Base-by-base conservation (phyloP, 2,888 invertebrate species). In the Volucella inanis region DNA sequence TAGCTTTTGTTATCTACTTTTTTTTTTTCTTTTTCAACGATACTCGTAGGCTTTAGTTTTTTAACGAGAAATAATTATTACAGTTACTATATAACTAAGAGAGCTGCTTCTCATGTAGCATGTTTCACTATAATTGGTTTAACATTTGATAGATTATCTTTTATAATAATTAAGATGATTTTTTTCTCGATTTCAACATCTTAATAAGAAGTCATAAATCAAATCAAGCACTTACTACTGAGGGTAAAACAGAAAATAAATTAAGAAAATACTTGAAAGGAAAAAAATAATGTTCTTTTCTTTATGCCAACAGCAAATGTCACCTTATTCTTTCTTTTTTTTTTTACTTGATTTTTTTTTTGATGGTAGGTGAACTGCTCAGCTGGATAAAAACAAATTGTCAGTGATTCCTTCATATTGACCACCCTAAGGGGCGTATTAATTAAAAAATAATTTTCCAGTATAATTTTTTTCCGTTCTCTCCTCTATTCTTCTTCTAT, bases 201-300 rank as follows among this genome's bases (percentile, higher is more conserved):
- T 76, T 81, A 72, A 81, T 85, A 85, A 85, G 18, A 52, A 85
- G 72, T 72, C 76, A 85, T 85, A 85, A 85, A 85, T 85, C 85
- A 85, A 72, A 72, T 68, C 57, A 52, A 57, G 62, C 55, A 84
- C 54, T 71, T 49, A 64, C 65, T 65, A 38, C 68, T 54, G 12
- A 77, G 43, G 12, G 3, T 22, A 74, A 75, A 74, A 65, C 43
- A 57, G 80, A 62, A 67, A 45, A 14, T 61, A 57, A 72, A 39
- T 22, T n/a, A 70, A 57, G 45, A 55, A 72, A 55, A 76, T 39
- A 12, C 3, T 45, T 11, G 15, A 74, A 70, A 49, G 55, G 62
- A 62, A 65, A 12, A 74, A 41, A 45, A 59, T 18, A 14, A 54
- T 43, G 15, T 57, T 74, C 31, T 41, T 57, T 54, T 59, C 49